Conservation (phyloP, 1,140 invertebrate genomes). For the Drosophila arizonae region DNA sequence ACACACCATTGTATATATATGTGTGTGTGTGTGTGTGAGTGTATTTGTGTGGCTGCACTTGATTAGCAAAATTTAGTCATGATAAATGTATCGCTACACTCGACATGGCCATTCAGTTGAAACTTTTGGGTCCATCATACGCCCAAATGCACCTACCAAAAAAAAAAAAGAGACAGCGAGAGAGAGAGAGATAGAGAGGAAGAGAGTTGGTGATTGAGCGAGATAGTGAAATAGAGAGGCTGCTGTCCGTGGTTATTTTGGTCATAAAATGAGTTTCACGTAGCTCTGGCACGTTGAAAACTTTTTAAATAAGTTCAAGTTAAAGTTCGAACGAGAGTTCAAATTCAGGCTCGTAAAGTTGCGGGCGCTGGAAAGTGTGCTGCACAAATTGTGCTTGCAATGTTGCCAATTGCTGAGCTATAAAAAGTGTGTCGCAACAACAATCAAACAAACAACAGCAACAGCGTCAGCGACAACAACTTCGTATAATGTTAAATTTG, state of each 20-base stretch:
- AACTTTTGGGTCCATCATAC: constrained; percentile 37
- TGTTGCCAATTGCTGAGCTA: constrained; percentile 23
- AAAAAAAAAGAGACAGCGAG: not conserved
- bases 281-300: constrained; percentile 62
- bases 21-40: not conserved
- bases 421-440: constrained; percentile 38
- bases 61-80: constrained; percentile 66
- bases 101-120: constrained; percentile 11
- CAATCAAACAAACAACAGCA: constrained; percentile 2
- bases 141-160: constrained; percentile 31
- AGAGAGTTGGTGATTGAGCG: not conserved
- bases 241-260: constrained; percentile 11
- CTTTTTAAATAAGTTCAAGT: constrained; percentile 71
- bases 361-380: constrained; percentile 43
- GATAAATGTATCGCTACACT: constrained; percentile 56
- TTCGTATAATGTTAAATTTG: not conserved
- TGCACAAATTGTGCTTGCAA: constrained; percentile 36
- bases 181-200: constrained; percentile 1
- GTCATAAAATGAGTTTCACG: constrained; percentile 51
- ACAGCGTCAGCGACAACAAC: constrained; percentile 1
- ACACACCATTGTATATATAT: too few species aligned
- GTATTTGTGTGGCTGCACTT: constrained; percentile 42
- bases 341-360: constrained; percentile 45
- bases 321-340: constrained; percentile 5
- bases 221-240: not conserved